These are phyloP conservation scores for Apotomis capreana DNA, from an alignment of 2,888 invertebrate genomes.

Conservation along the genomic window DNA sequence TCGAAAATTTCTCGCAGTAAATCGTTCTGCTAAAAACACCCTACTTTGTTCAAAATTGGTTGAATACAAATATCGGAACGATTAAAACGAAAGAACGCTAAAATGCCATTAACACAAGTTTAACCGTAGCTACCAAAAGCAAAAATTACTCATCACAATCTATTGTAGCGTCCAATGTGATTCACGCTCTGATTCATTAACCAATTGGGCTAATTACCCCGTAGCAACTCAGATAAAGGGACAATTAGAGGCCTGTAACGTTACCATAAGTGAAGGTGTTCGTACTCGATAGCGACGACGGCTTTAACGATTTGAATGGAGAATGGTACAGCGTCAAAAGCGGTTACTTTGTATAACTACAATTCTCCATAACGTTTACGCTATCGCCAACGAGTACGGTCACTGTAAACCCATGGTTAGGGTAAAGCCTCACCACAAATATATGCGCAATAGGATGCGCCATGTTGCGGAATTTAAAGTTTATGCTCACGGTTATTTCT, in stretches of 20 bases:
- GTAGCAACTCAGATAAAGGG: background rate
- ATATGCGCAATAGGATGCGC: no score
- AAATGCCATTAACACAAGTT: background rate
- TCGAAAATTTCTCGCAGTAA: no score
- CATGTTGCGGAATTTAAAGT: no score
- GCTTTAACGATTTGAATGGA: no score
- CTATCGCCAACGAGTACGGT: no score
- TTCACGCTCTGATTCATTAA: constrained; percentile 13
- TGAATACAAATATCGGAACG: background rate
- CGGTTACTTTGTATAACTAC: no score
- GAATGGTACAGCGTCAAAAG: no score
- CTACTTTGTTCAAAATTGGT: background rate
- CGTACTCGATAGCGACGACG: no score
- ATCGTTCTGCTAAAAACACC: background rate
- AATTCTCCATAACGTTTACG: no score
- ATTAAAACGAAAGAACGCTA: background rate
- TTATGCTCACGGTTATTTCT: no score
- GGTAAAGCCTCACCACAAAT: no score
- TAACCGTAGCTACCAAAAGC: background rate
- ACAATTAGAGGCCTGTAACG: background rate
- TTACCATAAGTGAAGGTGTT: background rate
- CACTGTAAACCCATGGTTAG: no score
- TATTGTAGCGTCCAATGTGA: constrained; percentile 7
- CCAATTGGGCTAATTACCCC: background rate
- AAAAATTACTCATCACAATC: constrained; percentile 17